phyloP scores from a whole-genome alignment of 2,888 invertebrate genomes.

The Epirrhoe tristata region DNA sequence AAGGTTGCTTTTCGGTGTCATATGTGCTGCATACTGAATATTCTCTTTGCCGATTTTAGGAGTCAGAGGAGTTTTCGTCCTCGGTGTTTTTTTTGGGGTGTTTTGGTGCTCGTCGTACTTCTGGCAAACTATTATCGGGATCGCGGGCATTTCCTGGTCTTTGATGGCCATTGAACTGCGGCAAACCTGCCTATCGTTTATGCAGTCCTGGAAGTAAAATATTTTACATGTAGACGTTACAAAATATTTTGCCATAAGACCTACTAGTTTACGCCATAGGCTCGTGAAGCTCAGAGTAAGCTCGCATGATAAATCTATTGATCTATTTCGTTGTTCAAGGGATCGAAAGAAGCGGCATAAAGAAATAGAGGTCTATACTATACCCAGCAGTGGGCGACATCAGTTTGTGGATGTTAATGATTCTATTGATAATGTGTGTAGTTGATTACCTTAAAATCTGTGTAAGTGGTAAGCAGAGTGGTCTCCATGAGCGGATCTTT shows the following conservation, averaged over 20 bases:
- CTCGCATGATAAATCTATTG: too few relatives aligned
- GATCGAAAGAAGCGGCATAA: too few relatives aligned
- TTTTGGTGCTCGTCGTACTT: slow-evolving; percentile 49
- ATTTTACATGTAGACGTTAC: neutral
- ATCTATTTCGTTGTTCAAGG: too few relatives aligned
- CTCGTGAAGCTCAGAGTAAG: too few relatives aligned
- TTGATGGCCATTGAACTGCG: slow-evolving; percentile 81
- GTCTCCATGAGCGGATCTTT: slow-evolving; percentile 72
- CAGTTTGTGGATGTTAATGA: too few relatives aligned
- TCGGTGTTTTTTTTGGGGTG: slow-evolving; percentile 68
- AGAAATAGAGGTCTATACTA: too few relatives aligned
- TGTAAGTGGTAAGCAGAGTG: slow-evolving; percentile 75
- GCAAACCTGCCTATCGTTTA: slow-evolving; percentile 78
- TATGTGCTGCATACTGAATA: slow-evolving; percentile 57
- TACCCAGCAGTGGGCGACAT: too few relatives aligned
- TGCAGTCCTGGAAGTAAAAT: slow-evolving; percentile 73
- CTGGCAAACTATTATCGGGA: slow-evolving; percentile 53
- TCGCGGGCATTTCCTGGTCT: slow-evolving; percentile 45
- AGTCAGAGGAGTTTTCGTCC: slow-evolving; percentile 60
- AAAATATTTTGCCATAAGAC: neutral
- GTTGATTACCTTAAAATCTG: slow-evolving; percentile 71
- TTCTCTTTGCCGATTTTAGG: slow-evolving; percentile 77
- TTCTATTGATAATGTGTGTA: neutral
- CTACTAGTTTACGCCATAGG: too few relatives aligned
- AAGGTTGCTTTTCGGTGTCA: slow-evolving; percentile 67